A percentile compares a stretch with the other conserved stretches of the same genome.
phyloP scores from a whole-genome alignment of 2,797 vertebrate species.

The Artibeus jamaicensis region DNA sequence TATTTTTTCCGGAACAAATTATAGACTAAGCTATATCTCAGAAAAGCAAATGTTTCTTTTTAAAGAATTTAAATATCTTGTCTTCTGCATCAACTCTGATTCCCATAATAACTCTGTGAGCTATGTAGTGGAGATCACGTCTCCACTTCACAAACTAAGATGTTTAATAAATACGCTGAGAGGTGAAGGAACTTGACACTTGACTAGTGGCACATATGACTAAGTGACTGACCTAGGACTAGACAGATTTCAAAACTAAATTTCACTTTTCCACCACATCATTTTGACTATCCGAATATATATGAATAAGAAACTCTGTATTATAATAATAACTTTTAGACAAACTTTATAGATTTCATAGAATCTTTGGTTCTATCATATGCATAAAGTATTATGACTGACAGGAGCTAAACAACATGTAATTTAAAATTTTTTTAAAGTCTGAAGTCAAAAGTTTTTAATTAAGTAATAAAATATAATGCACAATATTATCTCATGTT shows the following conservation, averaged over 20 bases:
- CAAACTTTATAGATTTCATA: constrained; percentile 7
- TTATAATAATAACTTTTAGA: constrained; percentile 12
- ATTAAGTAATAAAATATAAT: background rate
- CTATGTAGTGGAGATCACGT: background rate
- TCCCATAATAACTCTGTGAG: background rate
- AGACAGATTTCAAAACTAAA: constrained; percentile 27
- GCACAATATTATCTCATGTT: background rate
- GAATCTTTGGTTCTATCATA: background rate
- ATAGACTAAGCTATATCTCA: background rate
- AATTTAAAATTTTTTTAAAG: background rate
- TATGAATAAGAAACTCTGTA: background rate
- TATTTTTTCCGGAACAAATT: constrained; percentile 8
- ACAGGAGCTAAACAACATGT: background rate
- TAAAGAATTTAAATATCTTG: constrained; percentile 15
- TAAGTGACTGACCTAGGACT: background rate
- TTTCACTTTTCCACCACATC: background rate
- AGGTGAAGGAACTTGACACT: background rate
- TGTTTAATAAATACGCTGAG: background rate
- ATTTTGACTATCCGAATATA: constrained; percentile 19
- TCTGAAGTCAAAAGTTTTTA: background rate
- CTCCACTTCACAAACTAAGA: constrained; percentile 19
- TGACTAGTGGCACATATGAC: background rate
- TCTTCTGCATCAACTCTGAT: background rate
- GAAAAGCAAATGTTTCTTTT: background rate
- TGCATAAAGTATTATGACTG: background rate